Conservation (phyloP, 2,113 vertebrate species). For the Nannospalax galili region DNA sequence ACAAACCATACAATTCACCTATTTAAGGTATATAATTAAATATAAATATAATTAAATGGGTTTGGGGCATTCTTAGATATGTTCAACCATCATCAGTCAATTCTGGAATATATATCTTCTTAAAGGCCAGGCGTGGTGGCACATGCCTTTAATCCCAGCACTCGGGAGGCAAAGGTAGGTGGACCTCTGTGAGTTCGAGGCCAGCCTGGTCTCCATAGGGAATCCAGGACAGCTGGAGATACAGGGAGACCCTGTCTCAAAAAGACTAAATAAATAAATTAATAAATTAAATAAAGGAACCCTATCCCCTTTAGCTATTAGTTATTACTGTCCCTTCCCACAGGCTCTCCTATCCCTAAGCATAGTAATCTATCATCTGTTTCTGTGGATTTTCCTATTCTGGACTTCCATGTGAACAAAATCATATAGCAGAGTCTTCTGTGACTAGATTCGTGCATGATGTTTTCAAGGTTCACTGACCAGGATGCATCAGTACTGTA, state of each 20-base stretch:
- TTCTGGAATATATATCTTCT: not conserved
- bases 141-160: no score
- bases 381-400: not conserved
- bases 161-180: no score
- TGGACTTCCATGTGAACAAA: not conserved
- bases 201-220: no score
- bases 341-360: not conserved
- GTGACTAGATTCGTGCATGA: not conserved
- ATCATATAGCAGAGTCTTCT: not conserved
- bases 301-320: not conserved
- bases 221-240: no score
- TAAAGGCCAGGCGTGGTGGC: no score
- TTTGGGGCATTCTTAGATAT: not conserved
- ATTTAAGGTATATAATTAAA: not conserved
- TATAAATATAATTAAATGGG: not conserved
- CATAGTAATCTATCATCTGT: not conserved
- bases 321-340: not conserved
- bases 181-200: no score
- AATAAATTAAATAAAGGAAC: no score
- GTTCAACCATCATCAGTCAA: not conserved
- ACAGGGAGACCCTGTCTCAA: no score
- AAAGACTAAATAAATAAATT: no score
- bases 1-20: not conserved
- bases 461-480: not conserved
- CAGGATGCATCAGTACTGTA: not conserved